Evolutionary conservation across 1,140 invertebrate genomes (phyloP), one percentile per base, ranked within the genome.

Genomic region (Hydropsyche tenuis): DNA sequence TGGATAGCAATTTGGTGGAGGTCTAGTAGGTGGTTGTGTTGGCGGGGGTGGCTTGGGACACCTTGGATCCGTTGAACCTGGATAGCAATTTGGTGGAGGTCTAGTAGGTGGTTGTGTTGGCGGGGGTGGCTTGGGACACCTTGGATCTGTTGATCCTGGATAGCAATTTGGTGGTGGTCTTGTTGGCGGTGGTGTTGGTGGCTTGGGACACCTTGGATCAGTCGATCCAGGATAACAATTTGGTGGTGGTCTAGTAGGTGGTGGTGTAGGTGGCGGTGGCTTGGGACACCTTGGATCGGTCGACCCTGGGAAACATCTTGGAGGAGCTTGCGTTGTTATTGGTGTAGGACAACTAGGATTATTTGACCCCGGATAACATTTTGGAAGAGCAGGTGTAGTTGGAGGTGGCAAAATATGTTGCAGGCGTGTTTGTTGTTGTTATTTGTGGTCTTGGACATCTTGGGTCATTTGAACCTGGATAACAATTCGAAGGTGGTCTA

Each of bases 261-360:
- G 1, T 75, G 78, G 62, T 78, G 80, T 63, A 79, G 82, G 25
- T 12, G 56, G 69, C 12, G 79, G 75, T 46, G 78, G 77, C 73
- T 75, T 77, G 1, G 81, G 80, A 74, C 85, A 87, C 4, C 81
- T 71, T 7, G 85, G 82, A 77, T 87, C 85, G 72, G 30, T 23
- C 72, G 65, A 23, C 53, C 83, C 83, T 45, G 80, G 82, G 69
- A 79, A 82, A 71, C 83, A 85, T 5, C 72, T 70, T 22, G 80
- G 77, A 68, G 74, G 53, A 69, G 75, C 65, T 0, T 46, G 75
- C 69, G 73, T 66, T 1, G 62, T 48, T n/a, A n/a, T n/a, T 20
- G 72, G 53, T 62, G 37, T 45, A 22, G 76, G 51, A 71, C 81
- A 84, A 60, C 79, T 75, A 9, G 82, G 81, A 80, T 85, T 82